These are phyloP conservation scores for Labeo rohita DNA, from an alignment of 2,113 vertebrate genomes.

Conservation along the genomic window DNA sequence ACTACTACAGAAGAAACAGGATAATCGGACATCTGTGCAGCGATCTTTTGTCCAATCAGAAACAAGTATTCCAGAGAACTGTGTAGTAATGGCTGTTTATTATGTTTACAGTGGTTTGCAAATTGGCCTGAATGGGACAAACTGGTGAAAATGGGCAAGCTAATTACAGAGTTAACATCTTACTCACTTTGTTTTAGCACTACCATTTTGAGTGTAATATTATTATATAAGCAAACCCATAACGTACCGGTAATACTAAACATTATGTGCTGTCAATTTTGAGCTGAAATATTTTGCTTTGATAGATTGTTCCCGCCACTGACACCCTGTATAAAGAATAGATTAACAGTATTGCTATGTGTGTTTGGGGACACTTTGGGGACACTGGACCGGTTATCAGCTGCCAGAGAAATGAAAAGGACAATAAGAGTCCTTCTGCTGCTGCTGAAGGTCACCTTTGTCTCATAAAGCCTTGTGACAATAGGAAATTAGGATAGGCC, in stretches of 20 bases:
- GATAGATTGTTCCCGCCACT: background rate
- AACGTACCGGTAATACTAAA: background rate
- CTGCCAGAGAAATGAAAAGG: slow-evolving; percentile 66
- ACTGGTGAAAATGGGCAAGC: background rate
- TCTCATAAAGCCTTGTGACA: slow-evolving; percentile 69
- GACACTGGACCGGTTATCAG: slow-evolving; percentile 58
- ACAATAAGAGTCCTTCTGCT: slow-evolving; percentile 61
- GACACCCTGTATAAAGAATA: background rate
- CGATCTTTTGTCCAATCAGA: background rate
- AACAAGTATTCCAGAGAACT: background rate
- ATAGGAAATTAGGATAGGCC: slow-evolving; percentile 70
- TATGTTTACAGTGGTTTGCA: background rate
- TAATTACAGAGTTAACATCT: background rate
- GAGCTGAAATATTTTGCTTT: background rate
- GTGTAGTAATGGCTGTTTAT: background rate
- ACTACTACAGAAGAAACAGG: background rate
- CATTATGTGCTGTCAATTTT: slow-evolving; percentile 8
- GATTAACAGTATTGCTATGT: background rate
- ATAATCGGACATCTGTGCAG: background rate
- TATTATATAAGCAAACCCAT: background rate
- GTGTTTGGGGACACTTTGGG: slow-evolving; percentile 40
- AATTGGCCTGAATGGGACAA: background rate
- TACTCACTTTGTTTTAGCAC: background rate
- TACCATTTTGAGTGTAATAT: too few species aligned
- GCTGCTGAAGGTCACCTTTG: slow-evolving; percentile 71